Evolutionary conservation across 2,113 vertebrate species (phyloP).

Genomic region (Apteryx owenii): DNA sequence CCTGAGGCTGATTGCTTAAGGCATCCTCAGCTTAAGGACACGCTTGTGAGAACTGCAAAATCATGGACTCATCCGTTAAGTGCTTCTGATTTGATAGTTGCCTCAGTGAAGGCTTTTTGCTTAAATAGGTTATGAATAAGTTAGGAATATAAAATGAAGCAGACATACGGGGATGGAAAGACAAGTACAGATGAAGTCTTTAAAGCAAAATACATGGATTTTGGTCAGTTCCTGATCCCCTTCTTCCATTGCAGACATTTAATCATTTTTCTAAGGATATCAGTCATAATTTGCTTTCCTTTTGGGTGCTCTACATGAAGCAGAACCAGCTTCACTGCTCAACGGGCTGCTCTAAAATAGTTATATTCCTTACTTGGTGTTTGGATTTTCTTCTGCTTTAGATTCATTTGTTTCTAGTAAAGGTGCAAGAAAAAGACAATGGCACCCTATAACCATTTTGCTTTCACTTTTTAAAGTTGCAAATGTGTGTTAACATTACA

Average conservation of each 20-base stretch:
- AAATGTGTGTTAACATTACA: background rate
- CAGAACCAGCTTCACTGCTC: background rate
- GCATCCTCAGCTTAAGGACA: background rate
- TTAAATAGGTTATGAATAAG: background rate
- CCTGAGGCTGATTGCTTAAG: constrained; percentile 20
- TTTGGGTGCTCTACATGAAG: background rate
- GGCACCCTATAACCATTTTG: background rate
- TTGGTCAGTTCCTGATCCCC: background rate
- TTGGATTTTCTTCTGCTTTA: background rate
- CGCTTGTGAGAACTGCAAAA: constrained; percentile 17
- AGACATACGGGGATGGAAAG: background rate
- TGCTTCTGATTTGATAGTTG: background rate
- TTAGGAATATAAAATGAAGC: background rate
- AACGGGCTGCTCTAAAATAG: background rate
- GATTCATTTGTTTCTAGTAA: background rate
- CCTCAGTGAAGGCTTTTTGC: background rate
- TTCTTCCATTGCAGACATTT: background rate
- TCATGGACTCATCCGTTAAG: background rate
- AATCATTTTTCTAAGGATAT: background rate
- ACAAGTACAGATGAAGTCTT: background rate
- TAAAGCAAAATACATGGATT: background rate
- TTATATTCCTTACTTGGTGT: background rate
- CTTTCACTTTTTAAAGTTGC: background rate
- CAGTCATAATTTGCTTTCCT: background rate
- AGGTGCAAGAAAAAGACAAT: background rate